phyloP scores from a whole-genome alignment of 2,888 invertebrate genomes.

The Taenaris catops region DNA sequence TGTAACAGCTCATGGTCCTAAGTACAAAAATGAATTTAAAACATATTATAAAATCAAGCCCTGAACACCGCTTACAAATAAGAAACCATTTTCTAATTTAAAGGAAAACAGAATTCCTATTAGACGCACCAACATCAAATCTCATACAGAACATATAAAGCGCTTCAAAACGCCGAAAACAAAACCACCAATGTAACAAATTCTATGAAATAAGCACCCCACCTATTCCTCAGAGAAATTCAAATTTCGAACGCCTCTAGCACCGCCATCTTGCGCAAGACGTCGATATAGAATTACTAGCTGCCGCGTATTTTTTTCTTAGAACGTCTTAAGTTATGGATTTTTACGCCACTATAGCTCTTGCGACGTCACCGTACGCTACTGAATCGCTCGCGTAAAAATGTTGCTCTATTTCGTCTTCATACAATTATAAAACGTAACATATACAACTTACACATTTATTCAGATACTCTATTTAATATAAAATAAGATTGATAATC shows the following conservation, averaged over 20 bases:
- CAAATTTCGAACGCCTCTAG: constrained; percentile 70
- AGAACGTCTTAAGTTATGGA: constrained; percentile 75
- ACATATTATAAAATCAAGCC: no score
- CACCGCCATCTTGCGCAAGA: constrained; percentile 76
- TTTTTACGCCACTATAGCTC: constrained; percentile 76
- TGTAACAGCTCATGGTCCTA: no score
- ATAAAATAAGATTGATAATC: constrained; percentile 8
- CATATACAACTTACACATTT: constrained; percentile 16
- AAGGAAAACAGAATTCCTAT: constrained; percentile 16
- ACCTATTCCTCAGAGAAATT: constrained; percentile 75
- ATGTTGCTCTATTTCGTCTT: constrained; percentile 57
- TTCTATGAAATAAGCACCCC: constrained; percentile 52
- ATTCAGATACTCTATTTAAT: constrained; percentile 8
- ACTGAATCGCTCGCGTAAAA: constrained; percentile 77
- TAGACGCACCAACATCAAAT: constrained; percentile 34
- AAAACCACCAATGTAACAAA: constrained; percentile 17
- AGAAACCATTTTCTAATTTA: no score
- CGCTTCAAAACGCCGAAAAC: constrained; percentile 28
- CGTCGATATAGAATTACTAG: constrained; percentile 76
- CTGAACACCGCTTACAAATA: no score
- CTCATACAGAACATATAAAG: constrained; percentile 34
- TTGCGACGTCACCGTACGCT: constrained; percentile 68
- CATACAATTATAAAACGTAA: constrained; percentile 26
- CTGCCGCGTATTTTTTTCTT: constrained; percentile 61
- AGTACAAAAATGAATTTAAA: no score